Base-by-base conservation (phyloP, 1,140 invertebrate species). In the Rhagoletis zephyria region DNA sequence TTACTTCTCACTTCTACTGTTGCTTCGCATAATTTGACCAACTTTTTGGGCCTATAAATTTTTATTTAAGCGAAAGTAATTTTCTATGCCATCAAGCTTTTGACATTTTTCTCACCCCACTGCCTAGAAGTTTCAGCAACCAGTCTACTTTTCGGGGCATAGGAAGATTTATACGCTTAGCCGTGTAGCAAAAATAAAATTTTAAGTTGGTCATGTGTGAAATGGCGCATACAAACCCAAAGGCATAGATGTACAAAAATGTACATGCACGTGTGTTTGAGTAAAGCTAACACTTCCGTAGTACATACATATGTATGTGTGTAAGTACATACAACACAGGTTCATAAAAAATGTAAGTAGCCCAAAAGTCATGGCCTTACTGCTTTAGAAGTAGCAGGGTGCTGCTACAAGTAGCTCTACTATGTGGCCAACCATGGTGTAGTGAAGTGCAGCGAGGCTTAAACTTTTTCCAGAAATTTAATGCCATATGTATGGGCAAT, bases 51-150 rank as follows among this genome's bases (percentile, higher is more conserved):
- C 45, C 9, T 56, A 81, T 81, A 81, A 81, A 81, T 81, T 81
- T 81, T 30, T 81, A 81, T 81, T 81, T 56, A 51, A 81, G n/a
- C 19, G 51, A 81, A 81, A 81, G 74, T 81, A 81, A 81, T 81
- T 81, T 81, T 81, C 74, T 81, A n/a, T 81, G 48, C 74, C 74
- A 81, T 56, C 51, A 81, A 81, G 74, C 19, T 81, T 56, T 81
- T 56, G 74, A 81, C n/a, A 59, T 81, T 40, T 56, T 67, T 59
- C 48, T 56, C 0, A 12, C 19, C 9, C n/a, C 19, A 56, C 51
- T 16, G 40, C 14, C 10, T 4, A 0, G 3, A 74, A 48, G 30
- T 40, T 12, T 16, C 3, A 12, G 12, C 1, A 51, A 19, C 48
- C 42, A 56, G 45, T 10, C 9, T 51, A 12, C 7, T 51, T 51